phyloP scores from a whole-genome alignment of 2,888 invertebrate genomes.

The Habroteleia sp. region DNA sequence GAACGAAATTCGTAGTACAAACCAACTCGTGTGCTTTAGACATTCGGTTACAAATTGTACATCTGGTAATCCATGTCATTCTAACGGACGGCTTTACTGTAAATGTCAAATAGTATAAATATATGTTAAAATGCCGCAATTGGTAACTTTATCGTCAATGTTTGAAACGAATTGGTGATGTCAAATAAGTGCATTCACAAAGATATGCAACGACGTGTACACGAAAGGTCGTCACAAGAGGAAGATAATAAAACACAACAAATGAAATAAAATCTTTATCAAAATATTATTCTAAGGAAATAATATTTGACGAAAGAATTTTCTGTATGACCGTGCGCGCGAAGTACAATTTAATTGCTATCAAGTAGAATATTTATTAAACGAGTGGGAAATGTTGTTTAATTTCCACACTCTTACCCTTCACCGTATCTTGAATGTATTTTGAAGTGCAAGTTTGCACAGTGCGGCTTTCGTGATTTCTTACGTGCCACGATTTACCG shows the following conservation, averaged over 20 bases:
- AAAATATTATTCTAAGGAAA: constrained; percentile 18
- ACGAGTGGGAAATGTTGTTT: constrained; percentile 11
- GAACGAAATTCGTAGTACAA: constrained; percentile 36
- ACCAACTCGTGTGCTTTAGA: constrained; percentile 11
- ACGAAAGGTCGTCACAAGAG: background rate
- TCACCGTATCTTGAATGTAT: constrained; percentile 7
- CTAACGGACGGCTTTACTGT: constrained; percentile 25
- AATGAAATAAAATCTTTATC: constrained; percentile 15
- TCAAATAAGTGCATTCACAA: background rate
- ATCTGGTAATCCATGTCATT: constrained; percentile 1
- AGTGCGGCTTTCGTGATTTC: constrained; percentile 62
- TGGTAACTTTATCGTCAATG: constrained; percentile 1
- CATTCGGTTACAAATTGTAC: constrained; percentile 12
- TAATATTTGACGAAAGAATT: constrained; percentile 8
- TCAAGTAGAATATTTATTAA: constrained; percentile 53
- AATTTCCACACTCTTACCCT: constrained; percentile 5
- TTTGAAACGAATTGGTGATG: background rate
- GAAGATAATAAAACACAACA: background rate
- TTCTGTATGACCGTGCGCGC: constrained; percentile 7
- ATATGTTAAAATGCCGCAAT: constrained; percentile 1
- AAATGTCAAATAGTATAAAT: constrained; percentile 45
- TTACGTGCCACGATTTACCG: constrained; percentile 60
- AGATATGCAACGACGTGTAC: constrained; percentile 6
- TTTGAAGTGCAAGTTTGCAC: constrained; percentile 31
- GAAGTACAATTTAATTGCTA: constrained; percentile 40